Percentiles rank a stretch among this genome's conserved stretches.
Evolutionary conservation across 2,797 vertebrate species (phyloP).

Genomic region (Cheirogaleus major): DNA sequence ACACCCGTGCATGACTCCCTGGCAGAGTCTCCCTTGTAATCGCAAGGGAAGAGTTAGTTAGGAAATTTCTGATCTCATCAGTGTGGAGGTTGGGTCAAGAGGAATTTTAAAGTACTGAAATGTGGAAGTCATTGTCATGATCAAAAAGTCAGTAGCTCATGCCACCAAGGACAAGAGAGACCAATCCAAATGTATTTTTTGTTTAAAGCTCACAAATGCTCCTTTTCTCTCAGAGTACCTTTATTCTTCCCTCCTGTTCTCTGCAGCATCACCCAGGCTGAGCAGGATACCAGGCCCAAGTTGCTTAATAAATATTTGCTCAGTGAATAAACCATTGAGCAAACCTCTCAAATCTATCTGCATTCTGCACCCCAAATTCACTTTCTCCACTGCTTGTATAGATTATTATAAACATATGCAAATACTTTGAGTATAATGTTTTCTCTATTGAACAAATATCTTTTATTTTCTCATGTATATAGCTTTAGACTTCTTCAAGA

Average conservation of each 20-base stretch:
- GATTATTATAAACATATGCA: not conserved
- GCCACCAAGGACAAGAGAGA: not conserved
- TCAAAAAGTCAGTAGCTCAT: not conserved
- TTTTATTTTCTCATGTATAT: not conserved
- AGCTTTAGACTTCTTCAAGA: not conserved
- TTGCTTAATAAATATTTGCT: not conserved
- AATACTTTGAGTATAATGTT: not conserved
- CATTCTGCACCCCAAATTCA: constrained; percentile 8
- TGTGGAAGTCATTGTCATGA: not conserved
- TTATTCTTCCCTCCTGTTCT: not conserved
- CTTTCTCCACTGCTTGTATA: not conserved
- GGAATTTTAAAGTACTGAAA: not conserved
- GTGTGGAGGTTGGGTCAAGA: not conserved
- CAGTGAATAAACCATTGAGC: not conserved
- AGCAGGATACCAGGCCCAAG: not conserved
- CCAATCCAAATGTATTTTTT: not conserved
- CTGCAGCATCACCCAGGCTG: not conserved
- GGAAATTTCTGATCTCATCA: not conserved
- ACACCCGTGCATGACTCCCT: not conserved
- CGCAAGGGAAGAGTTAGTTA: not conserved
- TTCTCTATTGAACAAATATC: not conserved
- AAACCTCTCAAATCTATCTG: not conserved
- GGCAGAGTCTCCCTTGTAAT: not conserved
- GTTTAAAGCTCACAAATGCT: not conserved
- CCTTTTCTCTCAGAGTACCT: not conserved